Evolutionary conservation across 1,140 invertebrate genomes (phyloP), one percentile per base, ranked within the genome.

Genomic region (Octopus bimaculoides): DNA sequence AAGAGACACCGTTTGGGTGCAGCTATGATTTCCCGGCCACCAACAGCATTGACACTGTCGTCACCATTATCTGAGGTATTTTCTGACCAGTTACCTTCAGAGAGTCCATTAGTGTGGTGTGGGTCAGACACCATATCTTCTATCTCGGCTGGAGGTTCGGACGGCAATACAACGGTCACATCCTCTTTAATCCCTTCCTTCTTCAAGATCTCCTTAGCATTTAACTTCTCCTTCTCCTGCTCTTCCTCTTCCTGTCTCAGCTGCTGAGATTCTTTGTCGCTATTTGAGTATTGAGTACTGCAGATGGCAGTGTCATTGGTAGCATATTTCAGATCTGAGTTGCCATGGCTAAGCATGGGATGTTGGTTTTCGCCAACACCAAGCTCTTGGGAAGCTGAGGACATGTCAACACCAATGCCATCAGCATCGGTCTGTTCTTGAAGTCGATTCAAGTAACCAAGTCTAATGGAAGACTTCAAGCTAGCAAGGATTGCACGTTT

Each of bases 91-190:
- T 82, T 77, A 73, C 80, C 17, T 9, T 82, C 79, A 4, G 80
- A 66, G 10, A 53, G 69, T 6, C 77, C 52, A 54, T 78, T 75
- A 41, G 77, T 20, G 52, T 76, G 61, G 6, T 74, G 73, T 26
- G 52, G 41, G 77, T 82, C 55, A 26, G 82, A 75, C 4, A 80
- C 83, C 69, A 81, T 73, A 14, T 79, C 77, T 53, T 78, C 80
- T 14, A 61, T 52, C 41, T 83, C 83, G 52, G 81, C 82, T 26
- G 83, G 81, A 14, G 87, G 85, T 54, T 87, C 87, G 75, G 83
- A 84, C 26, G 89, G 88, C 80, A 89, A 83, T 4, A 89, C 87
- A 17, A 89, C 85, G 12, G 85, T 88, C 5, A 89, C 81, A 77
- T 87, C 85, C 52, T 88, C 87, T 9, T 81, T 56, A 26, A 87